These are phyloP conservation scores for Ceyx cyanopectus DNA, from an alignment of 2,113 vertebrate genomes.

Conservation along the genomic window DNA sequence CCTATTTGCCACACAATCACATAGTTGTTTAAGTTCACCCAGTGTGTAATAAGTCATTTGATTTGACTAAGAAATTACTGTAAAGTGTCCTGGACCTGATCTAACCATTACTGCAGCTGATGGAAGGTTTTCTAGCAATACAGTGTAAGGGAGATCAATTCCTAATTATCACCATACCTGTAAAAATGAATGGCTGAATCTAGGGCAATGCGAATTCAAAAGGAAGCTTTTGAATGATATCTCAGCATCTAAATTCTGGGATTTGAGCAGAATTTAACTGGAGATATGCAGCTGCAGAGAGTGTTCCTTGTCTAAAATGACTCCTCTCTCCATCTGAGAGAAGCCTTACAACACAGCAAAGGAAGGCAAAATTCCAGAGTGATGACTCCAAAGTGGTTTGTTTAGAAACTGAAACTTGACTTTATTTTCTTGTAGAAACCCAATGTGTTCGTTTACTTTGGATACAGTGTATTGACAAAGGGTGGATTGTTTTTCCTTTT, in stretches of 20 bases:
- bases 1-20: not conserved
- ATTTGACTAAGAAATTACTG: not conserved
- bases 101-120: not conserved
- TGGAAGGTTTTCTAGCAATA: not conserved
- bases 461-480: slow-evolving; percentile 41
- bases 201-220: not conserved
- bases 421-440: slow-evolving; percentile 34
- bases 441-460: slow-evolving; percentile 45
- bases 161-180: not conserved
- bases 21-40: not conserved
- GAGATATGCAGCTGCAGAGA: not conserved
- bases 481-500: slow-evolving; percentile 39
- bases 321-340: not conserved
- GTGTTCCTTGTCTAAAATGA: not conserved
- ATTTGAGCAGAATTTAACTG: not conserved
- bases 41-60: not conserved
- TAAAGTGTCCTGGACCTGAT: not conserved
- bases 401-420: slow-evolving; percentile 34
- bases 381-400: not conserved
- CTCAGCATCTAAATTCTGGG: not conserved
- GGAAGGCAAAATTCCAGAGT: slow-evolving; percentile 1
- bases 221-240: not conserved
- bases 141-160: not conserved
- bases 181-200: not conserved
- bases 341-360: not conserved